Evolutionary conservation across 2,113 vertebrate species (phyloP).

Genomic region (Fulica atra): DNA sequence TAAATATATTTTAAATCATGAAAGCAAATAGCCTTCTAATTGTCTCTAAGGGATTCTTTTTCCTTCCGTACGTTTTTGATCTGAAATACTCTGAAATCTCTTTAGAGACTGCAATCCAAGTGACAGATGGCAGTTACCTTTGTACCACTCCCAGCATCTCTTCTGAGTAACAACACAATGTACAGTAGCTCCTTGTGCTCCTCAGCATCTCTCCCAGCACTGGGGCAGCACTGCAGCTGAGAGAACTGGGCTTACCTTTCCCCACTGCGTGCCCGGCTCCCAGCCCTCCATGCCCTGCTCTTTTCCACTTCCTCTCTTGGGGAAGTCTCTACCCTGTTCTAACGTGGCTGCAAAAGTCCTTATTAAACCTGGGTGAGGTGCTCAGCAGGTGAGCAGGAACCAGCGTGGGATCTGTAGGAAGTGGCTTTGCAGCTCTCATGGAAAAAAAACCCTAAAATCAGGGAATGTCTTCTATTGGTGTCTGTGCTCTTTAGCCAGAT

Average conservation of each 20-base stretch:
- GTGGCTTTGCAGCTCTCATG: not conserved
- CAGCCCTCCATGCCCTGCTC: not conserved
- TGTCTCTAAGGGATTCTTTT: not conserved
- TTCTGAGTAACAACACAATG: not conserved
- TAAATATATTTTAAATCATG: not conserved
- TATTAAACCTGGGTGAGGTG: not conserved
- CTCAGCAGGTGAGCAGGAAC: not conserved
- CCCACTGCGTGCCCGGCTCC: fast-evolving
- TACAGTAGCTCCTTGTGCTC: not conserved
- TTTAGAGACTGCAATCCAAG: not conserved
- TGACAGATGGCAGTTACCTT: not conserved
- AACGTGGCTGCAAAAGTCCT: not conserved
- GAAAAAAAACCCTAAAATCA: not conserved
- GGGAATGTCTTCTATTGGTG: fast-evolving
- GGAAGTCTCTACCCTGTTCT: not conserved
- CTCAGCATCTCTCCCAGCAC: not conserved
- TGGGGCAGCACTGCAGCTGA: fast-evolving
- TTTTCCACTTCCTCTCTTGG: not conserved
- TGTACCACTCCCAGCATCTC: not conserved
- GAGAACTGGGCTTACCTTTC: no score
- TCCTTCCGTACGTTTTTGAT: not conserved
- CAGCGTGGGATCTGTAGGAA: not conserved
- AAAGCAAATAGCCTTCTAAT: slow-evolving; percentile 2
- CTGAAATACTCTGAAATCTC: not conserved
- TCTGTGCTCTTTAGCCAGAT: not conserved